Evolutionary conservation across 2,797 vertebrate species (phyloP).

Genomic region (Lerista edwardsae): DNA sequence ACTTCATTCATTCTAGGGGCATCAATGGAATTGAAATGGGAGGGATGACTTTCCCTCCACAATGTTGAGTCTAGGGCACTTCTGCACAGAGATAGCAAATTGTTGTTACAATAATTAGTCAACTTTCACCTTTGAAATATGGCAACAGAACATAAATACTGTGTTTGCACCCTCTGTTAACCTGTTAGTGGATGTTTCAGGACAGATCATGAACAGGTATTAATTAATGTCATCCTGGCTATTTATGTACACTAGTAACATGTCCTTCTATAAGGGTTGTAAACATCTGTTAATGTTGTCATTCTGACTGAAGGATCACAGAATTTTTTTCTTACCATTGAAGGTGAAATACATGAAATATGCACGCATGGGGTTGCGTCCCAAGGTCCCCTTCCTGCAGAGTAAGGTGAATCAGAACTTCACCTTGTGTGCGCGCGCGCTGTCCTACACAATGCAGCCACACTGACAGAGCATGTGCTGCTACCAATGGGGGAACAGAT

Average conservation of each 20-base stretch:
- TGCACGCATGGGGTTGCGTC: neutral
- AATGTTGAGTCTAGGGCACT: conserved; percentile 17
- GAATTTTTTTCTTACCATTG: neutral
- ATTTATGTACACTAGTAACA: neutral
- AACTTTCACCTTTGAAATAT: conserved; percentile 14
- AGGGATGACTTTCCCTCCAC: neutral
- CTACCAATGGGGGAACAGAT: too few species aligned
- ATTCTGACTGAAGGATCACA: neutral
- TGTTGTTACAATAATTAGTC: conserved; percentile 34
- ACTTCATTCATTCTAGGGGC: conserved; percentile 25
- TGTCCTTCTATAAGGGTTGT: neutral
- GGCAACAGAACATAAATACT: neutral
- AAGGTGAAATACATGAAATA: neutral
- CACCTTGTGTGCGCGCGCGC: too few species aligned
- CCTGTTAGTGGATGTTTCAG: fast-evolving
- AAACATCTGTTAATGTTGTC: neutral
- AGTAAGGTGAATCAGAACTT: too few species aligned
- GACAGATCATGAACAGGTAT: fast-evolving
- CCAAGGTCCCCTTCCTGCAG: neutral
- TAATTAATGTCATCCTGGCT: conserved; percentile 1
- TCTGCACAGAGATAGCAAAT: conserved; percentile 3
- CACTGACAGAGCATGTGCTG: too few species aligned
- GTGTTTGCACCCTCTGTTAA: neutral
- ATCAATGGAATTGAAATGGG: neutral
- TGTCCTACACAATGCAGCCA: too few species aligned